phyloP scores from a whole-genome alignment of 2,888 invertebrate species.

The Thelaira solivaga region DNA sequence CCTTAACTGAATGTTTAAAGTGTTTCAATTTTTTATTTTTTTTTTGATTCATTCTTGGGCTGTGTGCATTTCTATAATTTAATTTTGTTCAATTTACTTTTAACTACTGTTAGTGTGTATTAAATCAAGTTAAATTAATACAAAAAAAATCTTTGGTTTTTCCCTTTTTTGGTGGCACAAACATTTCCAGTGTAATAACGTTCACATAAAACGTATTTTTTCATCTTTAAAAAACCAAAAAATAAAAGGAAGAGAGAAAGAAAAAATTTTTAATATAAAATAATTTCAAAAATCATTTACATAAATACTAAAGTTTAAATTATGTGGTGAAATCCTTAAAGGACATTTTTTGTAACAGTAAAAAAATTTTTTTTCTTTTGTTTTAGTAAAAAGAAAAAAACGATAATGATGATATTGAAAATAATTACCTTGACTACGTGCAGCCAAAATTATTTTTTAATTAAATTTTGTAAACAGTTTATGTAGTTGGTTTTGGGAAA shows the following conservation, averaged over 20 bases:
- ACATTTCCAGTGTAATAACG: background rate
- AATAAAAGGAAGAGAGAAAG: background rate
- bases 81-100: conserved; percentile 1
- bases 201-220: no score
- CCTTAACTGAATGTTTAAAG: background rate
- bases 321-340: background rate
- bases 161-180: background rate
- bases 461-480: no score
- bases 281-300: background rate
- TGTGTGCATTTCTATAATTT: background rate
- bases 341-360: no score
- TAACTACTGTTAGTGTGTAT: background rate
- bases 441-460: no score
- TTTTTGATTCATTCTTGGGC: background rate
- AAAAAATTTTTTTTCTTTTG: no score
- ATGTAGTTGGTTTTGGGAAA: no score
- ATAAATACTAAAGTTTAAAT: background rate
- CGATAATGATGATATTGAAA: no score
- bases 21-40: no score
- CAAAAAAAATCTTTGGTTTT: background rate
- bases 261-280: background rate
- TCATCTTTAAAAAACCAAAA: background rate
- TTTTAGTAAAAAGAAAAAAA: no score
- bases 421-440: no score
- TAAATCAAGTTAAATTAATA: conserved; percentile 45